These are phyloP conservation scores for Nibea albiflora DNA, from an alignment of 2,113 vertebrate species.

Conservation along the genomic window DNA sequence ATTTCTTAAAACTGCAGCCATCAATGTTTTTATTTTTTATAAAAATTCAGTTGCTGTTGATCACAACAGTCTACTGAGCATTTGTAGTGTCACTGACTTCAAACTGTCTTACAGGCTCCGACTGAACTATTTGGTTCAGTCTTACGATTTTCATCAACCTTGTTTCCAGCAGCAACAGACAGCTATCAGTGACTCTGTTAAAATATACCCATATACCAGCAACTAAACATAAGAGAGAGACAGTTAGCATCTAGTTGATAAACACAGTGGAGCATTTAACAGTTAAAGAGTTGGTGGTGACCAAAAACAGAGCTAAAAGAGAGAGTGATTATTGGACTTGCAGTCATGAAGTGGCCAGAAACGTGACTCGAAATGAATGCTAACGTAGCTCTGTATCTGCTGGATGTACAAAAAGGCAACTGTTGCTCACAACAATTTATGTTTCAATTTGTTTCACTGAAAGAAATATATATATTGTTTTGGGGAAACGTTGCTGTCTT, in stretches of 20 bases:
- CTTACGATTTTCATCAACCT: not conserved
- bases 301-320: too few relatives aligned
- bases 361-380: too few relatives aligned
- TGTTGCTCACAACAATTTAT: not conserved
- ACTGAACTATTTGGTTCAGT: not conserved
- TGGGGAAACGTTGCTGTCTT: not conserved
- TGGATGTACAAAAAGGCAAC: too few relatives aligned
- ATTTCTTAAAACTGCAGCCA: too few relatives aligned
- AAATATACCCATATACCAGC: not conserved
- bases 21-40: too few relatives aligned
- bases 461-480: too few relatives aligned
- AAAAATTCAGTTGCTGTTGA: too few relatives aligned
- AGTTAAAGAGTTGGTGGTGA: not conserved
- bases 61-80: not conserved
- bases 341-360: too few relatives aligned
- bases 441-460: not conserved
- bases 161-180: not conserved
- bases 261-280: not conserved
- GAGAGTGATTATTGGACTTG: too few relatives aligned
- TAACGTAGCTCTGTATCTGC: too few relatives aligned
- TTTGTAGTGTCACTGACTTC: not conserved
- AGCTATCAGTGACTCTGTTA: not conserved
- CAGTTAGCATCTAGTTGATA: too few relatives aligned
- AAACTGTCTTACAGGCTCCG: not conserved
- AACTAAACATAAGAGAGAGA: too few relatives aligned